phyloP scores from a whole-genome alignment of 2,113 vertebrate genomes.

The Euleptes europaea region DNA sequence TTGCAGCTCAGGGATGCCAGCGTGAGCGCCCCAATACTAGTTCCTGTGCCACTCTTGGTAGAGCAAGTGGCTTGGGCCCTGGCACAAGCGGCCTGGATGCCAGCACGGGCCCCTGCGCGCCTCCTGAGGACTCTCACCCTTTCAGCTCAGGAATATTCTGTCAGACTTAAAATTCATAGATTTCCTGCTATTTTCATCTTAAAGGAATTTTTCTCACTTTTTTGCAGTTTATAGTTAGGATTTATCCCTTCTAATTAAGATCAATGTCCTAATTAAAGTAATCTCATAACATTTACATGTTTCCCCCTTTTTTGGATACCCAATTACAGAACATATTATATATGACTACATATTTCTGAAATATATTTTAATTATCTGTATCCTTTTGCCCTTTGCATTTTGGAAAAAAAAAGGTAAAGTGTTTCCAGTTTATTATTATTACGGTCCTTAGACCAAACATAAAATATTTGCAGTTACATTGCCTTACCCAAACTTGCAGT shows the following conservation, averaged over 20 bases:
- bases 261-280: slow-evolving; percentile 51
- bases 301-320: background rate
- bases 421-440: too few relatives aligned
- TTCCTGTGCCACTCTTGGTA: too few relatives aligned
- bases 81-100: too few relatives aligned
- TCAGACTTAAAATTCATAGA: background rate
- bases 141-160: too few relatives aligned
- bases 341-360: slow-evolving; percentile 27
- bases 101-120: too few relatives aligned
- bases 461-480: too few relatives aligned
- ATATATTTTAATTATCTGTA: slow-evolving; percentile 52
- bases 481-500: too few relatives aligned
- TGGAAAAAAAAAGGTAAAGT: slow-evolving; percentile 19
- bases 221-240: background rate
- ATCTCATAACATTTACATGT: background rate
- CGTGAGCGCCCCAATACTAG: too few relatives aligned
- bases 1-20: too few relatives aligned
- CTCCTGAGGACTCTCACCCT: too few relatives aligned
- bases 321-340: slow-evolving; percentile 44
- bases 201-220: background rate
- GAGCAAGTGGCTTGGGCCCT: too few relatives aligned
- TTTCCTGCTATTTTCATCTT: background rate
- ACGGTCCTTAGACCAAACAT: too few relatives aligned
- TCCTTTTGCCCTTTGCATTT: slow-evolving; percentile 18
- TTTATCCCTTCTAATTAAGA: slow-evolving; percentile 43